Conservation (phyloP, 2,888 invertebrate genomes). For the Spialia ferax region DNA sequence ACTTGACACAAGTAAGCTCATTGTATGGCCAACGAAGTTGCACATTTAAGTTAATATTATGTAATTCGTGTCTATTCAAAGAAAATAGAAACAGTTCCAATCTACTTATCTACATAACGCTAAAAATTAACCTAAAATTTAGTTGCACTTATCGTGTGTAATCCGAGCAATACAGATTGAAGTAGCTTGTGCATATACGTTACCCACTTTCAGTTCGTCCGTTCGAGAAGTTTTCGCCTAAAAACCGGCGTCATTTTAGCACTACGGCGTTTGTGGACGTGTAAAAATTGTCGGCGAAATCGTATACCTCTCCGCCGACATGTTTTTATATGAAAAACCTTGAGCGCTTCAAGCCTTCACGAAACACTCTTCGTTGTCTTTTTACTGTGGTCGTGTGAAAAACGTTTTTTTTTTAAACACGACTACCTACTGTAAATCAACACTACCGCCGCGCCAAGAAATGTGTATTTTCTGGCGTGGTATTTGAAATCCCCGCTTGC, state of each 20-base stretch:
- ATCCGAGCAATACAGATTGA: too few species aligned
- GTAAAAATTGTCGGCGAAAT: constrained; percentile 9
- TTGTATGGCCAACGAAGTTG: too few species aligned
- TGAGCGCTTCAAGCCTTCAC: constrained; percentile 10
- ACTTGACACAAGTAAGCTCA: too few species aligned
- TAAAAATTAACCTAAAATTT: too few species aligned
- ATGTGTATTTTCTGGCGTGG: neutral
- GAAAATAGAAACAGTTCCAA: too few species aligned
- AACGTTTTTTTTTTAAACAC: neutral
- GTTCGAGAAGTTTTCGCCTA: constrained; percentile 3
- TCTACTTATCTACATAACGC: too few species aligned
- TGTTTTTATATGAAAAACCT: constrained; percentile 17
- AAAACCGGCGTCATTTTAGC: constrained; percentile 8
- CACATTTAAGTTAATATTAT: too few species aligned
- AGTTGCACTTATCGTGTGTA: too few species aligned
- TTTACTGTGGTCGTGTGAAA: neutral
- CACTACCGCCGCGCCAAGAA: neutral
- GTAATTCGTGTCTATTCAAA: too few species aligned
- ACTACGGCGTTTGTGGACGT: neutral
- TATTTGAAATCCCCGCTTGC: neutral
- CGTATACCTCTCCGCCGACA: neutral
- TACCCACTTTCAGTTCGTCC: neutral
- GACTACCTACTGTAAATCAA: neutral
- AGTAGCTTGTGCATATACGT: constrained; percentile 1
- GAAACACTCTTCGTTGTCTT: neutral